A percentile compares a stretch with the other conserved stretches of the same genome.
These are phyloP conservation scores for Drosophila sulfurigaster DNA, from an alignment of 1,140 invertebrate genomes.

Conservation along the genomic window DNA sequence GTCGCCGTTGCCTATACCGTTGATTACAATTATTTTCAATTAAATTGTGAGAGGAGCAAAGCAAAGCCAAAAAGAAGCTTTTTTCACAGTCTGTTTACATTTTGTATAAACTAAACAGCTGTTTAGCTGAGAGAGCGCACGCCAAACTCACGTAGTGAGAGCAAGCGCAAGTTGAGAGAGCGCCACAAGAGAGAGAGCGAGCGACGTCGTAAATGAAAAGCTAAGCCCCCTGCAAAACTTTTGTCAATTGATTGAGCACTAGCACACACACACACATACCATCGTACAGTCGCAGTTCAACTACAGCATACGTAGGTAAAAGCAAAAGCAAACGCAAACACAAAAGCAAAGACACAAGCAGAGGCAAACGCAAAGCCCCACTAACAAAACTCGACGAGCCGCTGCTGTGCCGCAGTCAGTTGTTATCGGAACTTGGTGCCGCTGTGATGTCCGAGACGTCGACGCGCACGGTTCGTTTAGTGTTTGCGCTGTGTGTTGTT, in stretches of 20 bases:
- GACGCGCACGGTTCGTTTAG: conserved; percentile 55
- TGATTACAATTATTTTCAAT: conserved; percentile 77
- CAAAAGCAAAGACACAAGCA: conserved; percentile 2
- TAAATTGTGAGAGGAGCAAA: conserved; percentile 51
- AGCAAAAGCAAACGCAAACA: conserved; percentile 29
- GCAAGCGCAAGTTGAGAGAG: conserved; percentile 16
- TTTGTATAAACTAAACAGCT: conserved; percentile 69
- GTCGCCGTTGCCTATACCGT: conserved; percentile 29
- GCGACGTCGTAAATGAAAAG: conserved; percentile 48
- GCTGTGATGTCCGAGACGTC: conserved; percentile 61
- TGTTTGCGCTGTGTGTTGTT: conserved; percentile 34
- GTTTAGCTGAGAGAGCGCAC: conserved; percentile 39
- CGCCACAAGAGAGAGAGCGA: conserved; percentile 8
- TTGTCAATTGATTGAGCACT: conserved; percentile 77
- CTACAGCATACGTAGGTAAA: conserved; percentile 23
- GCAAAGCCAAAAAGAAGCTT: conserved; percentile 39
- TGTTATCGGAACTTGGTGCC: conserved; percentile 70
- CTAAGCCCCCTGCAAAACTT: conserved; percentile 58
- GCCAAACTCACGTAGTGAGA: background rate
- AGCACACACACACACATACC: conserved; percentile 20
- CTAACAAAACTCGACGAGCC: conserved; percentile 54
- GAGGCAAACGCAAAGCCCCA: conserved; percentile 25
- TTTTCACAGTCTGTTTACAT: conserved; percentile 74
- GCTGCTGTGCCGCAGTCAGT: conserved; percentile 53
- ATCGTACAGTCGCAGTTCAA: conserved; percentile 6